A percentile compares a stretch with the other conserved stretches of the same genome.
These are phyloP conservation scores for Chaetorhynchus papuensis DNA, from an alignment of 2,113 vertebrate species.

Conservation along the genomic window DNA sequence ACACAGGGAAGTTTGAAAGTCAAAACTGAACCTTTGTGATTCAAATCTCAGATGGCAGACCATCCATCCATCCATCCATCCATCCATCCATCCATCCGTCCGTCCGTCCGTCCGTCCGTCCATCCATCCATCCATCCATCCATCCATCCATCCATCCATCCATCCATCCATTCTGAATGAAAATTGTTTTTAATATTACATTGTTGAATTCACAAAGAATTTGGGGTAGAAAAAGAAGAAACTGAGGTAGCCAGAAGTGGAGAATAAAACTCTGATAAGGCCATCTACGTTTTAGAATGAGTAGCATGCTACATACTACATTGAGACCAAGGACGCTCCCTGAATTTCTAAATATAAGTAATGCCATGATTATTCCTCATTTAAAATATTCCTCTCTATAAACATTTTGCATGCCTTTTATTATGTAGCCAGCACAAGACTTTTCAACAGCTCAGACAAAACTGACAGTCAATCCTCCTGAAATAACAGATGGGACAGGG, in stretches of 20 bases:
- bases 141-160: not conserved
- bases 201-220: not conserved
- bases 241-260: not conserved
- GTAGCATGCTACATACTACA: not conserved
- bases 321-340: not conserved
- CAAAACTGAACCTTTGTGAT: not conserved
- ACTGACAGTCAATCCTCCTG: not conserved
- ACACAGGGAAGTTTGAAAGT: not conserved
- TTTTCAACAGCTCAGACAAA: not conserved
- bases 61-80: too few species aligned
- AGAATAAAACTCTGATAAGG: not conserved
- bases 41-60: not conserved
- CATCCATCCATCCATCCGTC: too few species aligned
- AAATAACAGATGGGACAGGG: constrained; percentile 17
- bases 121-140: not conserved
- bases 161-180: not conserved
- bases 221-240: not conserved
- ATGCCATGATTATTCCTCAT: not conserved
- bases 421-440: not conserved
- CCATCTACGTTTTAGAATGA: not conserved
- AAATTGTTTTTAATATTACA: not conserved
- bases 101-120: too few species aligned
- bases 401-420: not conserved
- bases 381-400: not conserved
- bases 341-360: not conserved